Conservation (phyloP, 2,888 invertebrate species). For the Leptogaster cylindrica region DNA sequence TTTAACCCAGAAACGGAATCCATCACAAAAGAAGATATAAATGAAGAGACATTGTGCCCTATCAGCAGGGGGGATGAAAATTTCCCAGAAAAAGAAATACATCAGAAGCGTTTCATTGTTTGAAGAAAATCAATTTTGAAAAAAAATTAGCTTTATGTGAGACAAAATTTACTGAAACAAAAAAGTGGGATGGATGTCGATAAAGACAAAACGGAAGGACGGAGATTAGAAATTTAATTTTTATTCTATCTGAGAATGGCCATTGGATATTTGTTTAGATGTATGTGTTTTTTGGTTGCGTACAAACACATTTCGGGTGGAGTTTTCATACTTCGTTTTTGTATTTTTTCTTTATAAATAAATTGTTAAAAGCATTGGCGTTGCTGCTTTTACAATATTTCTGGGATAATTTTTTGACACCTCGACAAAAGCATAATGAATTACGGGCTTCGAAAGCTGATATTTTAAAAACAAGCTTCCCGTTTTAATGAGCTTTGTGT, state of each 20-base stretch:
- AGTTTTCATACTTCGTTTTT: no score
- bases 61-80: constrained; percentile 3
- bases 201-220: not conserved
- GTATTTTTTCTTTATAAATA: no score
- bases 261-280: no score
- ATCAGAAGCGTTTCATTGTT: constrained; percentile 21
- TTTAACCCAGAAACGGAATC: constrained; percentile 38
- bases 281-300: no score
- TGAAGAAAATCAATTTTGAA: constrained; percentile 33
- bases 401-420: no score
- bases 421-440: no score
- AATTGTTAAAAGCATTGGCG: no score
- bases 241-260: not conserved
- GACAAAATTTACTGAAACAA: not conserved
- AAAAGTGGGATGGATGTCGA: not conserved
- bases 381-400: no score
- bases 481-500: no score
- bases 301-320: no score
- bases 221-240: constrained; percentile 31
- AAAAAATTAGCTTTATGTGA: constrained; percentile 34
- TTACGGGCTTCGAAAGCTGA: no score
- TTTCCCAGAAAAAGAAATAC: constrained; percentile 28
- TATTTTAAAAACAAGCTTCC: no score
- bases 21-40: constrained; percentile 11
- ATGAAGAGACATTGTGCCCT: not conserved